phyloP scores from a whole-genome alignment of 2,888 invertebrate species.

The Ommatoiulus sabulosus region DNA sequence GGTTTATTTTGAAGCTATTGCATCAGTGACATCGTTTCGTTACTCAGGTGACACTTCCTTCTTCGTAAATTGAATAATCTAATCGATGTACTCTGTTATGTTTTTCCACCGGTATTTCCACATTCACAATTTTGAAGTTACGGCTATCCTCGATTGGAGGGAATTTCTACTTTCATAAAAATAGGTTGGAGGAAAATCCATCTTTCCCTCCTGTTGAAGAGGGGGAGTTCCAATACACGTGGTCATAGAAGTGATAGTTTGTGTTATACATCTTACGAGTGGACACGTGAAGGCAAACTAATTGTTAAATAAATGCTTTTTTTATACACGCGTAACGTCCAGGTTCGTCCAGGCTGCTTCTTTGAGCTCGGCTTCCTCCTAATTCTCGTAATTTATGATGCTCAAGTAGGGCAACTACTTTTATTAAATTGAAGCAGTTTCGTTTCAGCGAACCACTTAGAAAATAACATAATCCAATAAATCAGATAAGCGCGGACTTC shows the following conservation, averaged over 20 bases:
- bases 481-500: conserved; percentile 21
- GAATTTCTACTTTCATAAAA: not conserved
- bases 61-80: too few relatives aligned
- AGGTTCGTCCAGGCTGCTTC: not conserved
- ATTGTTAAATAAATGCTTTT: not conserved
- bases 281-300: too few relatives aligned
- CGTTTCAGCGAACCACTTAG: not conserved
- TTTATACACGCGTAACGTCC: not conserved
- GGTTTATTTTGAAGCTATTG: too few relatives aligned
- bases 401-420: not conserved
- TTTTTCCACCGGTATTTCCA: not conserved
- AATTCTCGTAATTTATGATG: conserved; percentile 14
- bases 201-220: not conserved
- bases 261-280: not conserved
- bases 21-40: too few relatives aligned
- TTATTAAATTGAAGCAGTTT: not conserved
- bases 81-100: too few relatives aligned
- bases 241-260: not conserved
- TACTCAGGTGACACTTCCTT: too few relatives aligned
- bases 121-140: not conserved
- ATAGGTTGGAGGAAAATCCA: not conserved
- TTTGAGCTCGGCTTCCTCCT: not conserved
- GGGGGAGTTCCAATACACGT: not conserved
- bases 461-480: conserved; percentile 6
- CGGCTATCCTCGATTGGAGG: not conserved